A percentile compares a stretch with the other conserved stretches of the same genome.
Conservation (phyloP, 64 coral and sea anemone species). For the Hydrozoanthus tunicans region DNA sequence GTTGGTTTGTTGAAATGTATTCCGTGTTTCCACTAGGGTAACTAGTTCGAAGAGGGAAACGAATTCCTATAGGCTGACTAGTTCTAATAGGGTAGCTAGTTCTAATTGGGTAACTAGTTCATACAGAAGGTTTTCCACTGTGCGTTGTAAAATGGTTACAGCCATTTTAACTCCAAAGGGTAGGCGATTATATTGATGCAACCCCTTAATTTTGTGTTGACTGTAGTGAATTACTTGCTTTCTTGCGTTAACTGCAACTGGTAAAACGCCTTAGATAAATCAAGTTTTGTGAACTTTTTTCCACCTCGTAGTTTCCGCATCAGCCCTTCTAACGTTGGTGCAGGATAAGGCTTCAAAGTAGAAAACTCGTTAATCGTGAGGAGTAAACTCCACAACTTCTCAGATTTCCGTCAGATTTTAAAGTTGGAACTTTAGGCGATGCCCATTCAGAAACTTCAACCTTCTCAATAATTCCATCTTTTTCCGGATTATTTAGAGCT, state of each 20-base stretch:
- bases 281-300: constrained; percentile 52
- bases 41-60: too few species aligned
- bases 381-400: constrained; percentile 40
- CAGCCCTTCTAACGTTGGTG: constrained; percentile 38
- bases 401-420: constrained; percentile 32
- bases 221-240: constrained; percentile 22
- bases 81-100: too few species aligned
- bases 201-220: constrained; percentile 31
- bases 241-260: constrained; percentile 2
- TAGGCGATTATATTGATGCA: constrained; percentile 21
- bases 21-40: too few species aligned
- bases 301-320: constrained; percentile 18
- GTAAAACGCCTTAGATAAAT: constrained; percentile 5
- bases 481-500: constrained; percentile 19
- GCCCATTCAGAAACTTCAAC: constrained; percentile 46
- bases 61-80: too few species aligned
- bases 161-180: constrained; percentile 18
- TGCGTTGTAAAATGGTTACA: constrained; percentile 37
- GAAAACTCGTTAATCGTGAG: constrained; percentile 32
- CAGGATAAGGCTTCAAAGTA: constrained; percentile 23
- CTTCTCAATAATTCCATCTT: constrained; percentile 35
- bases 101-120: too few species aligned
- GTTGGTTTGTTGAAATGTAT: too few species aligned
- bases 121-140: background rate
- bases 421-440: constrained; percentile 23